Evolutionary conservation across 2,113 vertebrate genomes (phyloP), one percentile per base, ranked within the genome.

Genomic region (Malurus melanocephalus): DNA sequence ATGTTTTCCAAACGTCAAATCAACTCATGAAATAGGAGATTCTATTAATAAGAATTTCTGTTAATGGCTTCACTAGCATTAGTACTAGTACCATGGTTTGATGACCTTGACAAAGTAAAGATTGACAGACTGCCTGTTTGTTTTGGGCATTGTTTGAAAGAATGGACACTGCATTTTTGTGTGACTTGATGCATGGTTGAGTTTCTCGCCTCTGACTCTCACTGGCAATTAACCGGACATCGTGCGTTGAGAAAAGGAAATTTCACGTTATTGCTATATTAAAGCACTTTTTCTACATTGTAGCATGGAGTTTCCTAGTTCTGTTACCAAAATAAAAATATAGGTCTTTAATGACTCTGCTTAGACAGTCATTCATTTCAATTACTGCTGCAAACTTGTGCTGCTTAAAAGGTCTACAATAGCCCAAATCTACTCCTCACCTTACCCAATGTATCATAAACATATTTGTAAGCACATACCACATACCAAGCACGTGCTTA

Each of bases 201-300:
- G 74, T 59, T 61, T 64, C 71, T 90, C 74, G 80, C 87, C 78
- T 92, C 60, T 90, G 81, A 76, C 67, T 83, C 32, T 38, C 64
- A 35, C 4, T 2, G 13, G 55, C 64, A 71, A 80, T 85, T 87
- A 66, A 65, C 66, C 32, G 35, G 45, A 83, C 56, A 77, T 9
- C 77, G 66, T 27, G 43, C 66, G 57, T 79, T 88, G 38, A 80
- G 49, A 49, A 87, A 85, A 85, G 26, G 26, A 68, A 92, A 61
- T 38, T 57, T 72, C 55, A 65, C n/a, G 24, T 57, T 76, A 69
- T 48, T 2, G 0, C 52, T 64, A 7, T 14, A 65, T 4, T 56
- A 72, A 78, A 86, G 16, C 35, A 42, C 35, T 84, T 91, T 75
- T 19, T 32, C 73, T 71, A n/a, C 22, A 16, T 38, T 65, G 61